Conservation (phyloP, 2,888 invertebrate genomes). For the Acanthopleura granulata region DNA sequence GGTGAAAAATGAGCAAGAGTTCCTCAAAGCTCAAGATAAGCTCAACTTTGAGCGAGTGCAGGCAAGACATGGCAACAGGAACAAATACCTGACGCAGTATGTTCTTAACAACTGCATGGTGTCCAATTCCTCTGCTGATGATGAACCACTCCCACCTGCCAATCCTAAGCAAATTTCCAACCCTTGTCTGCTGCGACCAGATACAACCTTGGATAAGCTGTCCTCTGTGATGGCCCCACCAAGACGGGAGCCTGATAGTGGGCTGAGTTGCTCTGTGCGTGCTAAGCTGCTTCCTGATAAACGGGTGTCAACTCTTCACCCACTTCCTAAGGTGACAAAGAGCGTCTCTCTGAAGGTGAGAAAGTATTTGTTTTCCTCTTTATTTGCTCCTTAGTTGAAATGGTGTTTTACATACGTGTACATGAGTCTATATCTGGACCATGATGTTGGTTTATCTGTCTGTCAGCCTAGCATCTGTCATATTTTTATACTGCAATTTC, state of each 20-base stretch:
- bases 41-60: slow-evolving; percentile 53
- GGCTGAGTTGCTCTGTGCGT: no score
- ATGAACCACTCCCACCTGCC: slow-evolving; percentile 22
- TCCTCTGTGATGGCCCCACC: no score
- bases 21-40: slow-evolving; percentile 49
- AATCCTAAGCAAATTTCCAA: slow-evolving; percentile 46
- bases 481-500: no score
- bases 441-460: no score
- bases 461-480: no score
- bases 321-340: slow-evolving; percentile 11
- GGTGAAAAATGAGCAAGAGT: slow-evolving; percentile 53
- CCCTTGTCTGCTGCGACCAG: slow-evolving; percentile 49
- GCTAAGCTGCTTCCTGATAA: not conserved
- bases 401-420: no score
- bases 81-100: slow-evolving; percentile 21
- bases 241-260: no score
- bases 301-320: not conserved
- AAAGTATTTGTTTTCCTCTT: not conserved
- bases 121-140: slow-evolving; percentile 7
- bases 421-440: no score
- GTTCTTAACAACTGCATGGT: not conserved
- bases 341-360: slow-evolving; percentile 1
- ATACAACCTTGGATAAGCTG: no score
- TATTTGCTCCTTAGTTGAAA: no score
- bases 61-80: slow-evolving; percentile 49